Conservation (phyloP, 2,113 vertebrate species). For the Asarcornis scutulata region DNA sequence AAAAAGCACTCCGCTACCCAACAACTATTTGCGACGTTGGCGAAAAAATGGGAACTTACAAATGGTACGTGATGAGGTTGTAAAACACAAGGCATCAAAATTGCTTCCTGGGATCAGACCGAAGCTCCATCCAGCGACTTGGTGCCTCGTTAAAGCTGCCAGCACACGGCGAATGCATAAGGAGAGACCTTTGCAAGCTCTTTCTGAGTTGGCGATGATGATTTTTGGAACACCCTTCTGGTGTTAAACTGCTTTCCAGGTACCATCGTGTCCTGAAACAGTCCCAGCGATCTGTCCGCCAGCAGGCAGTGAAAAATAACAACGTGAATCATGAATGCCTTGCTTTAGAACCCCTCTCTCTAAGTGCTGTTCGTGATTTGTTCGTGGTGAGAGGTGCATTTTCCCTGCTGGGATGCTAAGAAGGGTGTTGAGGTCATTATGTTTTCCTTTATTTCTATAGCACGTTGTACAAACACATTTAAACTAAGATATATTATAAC, state of each 20-base stretch:
- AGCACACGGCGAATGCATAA: background rate
- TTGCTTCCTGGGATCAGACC: background rate
- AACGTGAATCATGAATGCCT: fast-evolving
- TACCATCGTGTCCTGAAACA: fast-evolving
- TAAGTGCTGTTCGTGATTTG: background rate
- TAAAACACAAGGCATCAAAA: background rate
- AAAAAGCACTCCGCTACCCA: background rate
- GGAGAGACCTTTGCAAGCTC: background rate
- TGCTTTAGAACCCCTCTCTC: background rate
- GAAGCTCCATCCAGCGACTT: background rate
- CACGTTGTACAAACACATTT: background rate
- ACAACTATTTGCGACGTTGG: background rate
- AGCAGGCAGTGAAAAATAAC: background rate
- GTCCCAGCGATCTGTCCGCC: background rate
- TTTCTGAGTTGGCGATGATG: background rate
- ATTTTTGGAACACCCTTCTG: background rate
- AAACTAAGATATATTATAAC: background rate
- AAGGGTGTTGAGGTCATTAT: background rate
- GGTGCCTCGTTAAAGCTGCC: background rate
- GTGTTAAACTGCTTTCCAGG: background rate
- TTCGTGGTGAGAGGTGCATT: background rate
- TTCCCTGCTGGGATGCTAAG: background rate
- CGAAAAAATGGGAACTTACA: background rate
- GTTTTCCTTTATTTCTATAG: background rate
- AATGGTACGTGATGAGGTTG: background rate